Percentiles rank a stretch among this genome's conserved stretches.
Evolutionary conservation across 1,140 invertebrate species (phyloP).

Genomic region (Tetramorium alpestre): DNA sequence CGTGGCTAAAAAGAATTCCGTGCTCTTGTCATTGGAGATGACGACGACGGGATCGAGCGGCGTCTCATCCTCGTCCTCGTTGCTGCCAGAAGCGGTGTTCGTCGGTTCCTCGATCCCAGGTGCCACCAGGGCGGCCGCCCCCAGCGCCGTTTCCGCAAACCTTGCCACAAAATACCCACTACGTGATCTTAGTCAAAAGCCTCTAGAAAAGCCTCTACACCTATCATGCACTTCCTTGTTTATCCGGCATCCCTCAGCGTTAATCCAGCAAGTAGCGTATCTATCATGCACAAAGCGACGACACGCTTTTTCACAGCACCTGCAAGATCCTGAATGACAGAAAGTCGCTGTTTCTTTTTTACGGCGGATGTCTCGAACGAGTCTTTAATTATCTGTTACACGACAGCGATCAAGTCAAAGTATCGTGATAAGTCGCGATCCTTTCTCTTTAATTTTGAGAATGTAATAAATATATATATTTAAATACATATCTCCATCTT

Average conservation of each 20-base stretch:
- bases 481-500: neutral
- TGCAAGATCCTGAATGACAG: constrained; percentile 56
- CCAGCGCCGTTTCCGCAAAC: constrained; percentile 93
- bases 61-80: constrained; percentile 92
- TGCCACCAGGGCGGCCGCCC: constrained; percentile 87
- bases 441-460: neutral
- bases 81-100: constrained; percentile 96
- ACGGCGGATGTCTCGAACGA: neutral
- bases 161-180: constrained; percentile 87
- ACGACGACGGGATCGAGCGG: constrained; percentile 86
- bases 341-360: constrained; percentile 30
- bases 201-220: constrained; percentile 83
- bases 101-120: constrained; percentile 90
- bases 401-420: neutral
- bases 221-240: constrained; percentile 76
- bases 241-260: constrained; percentile 51
- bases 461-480: neutral
- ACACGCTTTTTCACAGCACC: constrained; percentile 43
- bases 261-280: constrained; percentile 66
- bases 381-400: constrained; percentile 3
- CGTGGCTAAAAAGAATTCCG: constrained; percentile 94
- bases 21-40: constrained; percentile 95
- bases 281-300: constrained; percentile 67
- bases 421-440: neutral
- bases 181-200: constrained; percentile 85